Base-by-base conservation (phyloP, 2,113 vertebrate species). In the Epinephelus cyanopodus region DNA sequence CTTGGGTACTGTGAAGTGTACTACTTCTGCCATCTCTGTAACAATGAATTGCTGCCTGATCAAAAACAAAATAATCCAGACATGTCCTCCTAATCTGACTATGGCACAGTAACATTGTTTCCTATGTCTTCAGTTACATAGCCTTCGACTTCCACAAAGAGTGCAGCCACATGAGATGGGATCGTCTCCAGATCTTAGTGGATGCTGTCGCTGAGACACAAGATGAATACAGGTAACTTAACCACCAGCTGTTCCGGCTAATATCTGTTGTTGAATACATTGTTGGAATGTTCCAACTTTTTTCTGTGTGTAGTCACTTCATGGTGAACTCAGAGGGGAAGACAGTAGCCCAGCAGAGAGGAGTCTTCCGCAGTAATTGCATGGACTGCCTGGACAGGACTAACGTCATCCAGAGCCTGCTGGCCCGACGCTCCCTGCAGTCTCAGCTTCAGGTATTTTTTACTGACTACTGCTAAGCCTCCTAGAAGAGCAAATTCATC, bases 91-190 rank as follows among this genome's bases (percentile, higher is more conserved):
- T 4, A 2, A 25, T 6, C 5, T 19, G 6, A 27, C 3, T 7
- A n/a, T 6, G 25, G 21, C 6, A n/a, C 5, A 5, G n/a, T 61
- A 64, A 56, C 57, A 3, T 42, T 48, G 29, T 64, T 23, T 70
- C 45, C 15, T 78, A 33, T 84, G 27, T 85, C 68, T 57, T 61
- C 88, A 99, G 98, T 56, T 99, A 99, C 0, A 33, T 98, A 47
- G 97, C 98, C 0, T 99, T 99, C 82, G 98, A 99, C 92, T 99
- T 99, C 92, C 98, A 99, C 93, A 99, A 99, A 92, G 98, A 99
- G 91, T 99, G 98, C 94, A 98, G 97, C 87, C 95, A 94, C 56
- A 99, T 99, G 98, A 95, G 98, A 64, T 99, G 98, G 98, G 97
- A 99, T 75, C 96, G 98, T 1, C 96, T 99, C 0, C 97, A 97